Evolutionary conservation across 1,140 invertebrate genomes (phyloP), one percentile per base, ranked within the genome.

Genomic region (Zaprionus ghesquierei): DNA sequence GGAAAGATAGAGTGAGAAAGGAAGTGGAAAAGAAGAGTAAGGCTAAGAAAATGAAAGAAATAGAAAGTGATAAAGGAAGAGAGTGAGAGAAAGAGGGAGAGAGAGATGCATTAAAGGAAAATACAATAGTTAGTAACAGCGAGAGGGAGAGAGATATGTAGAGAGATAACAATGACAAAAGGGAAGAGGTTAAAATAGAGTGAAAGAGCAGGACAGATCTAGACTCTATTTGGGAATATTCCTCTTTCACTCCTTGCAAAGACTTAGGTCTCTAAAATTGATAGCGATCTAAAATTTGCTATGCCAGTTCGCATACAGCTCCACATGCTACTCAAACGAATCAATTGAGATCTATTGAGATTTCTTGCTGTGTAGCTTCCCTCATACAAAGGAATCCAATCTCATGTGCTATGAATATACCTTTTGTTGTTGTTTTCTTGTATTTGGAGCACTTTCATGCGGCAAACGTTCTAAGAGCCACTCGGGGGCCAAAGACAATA

Each of bases 401-500:
- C 22, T 22, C 22, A 13, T 50, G 10, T 12, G 46, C 46, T 53
- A 29, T 31, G 25, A 22, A 15, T 15, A 27, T 53, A 10, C 23
- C 5, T 53, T 15, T 31, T 15, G 5, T n/a, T 29, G 4, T 53
- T 54, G 22, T 44, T 22, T 3, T 41, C 33, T 29, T n/a, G 13
- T 15, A 65, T 65, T 46, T 56, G 51, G 51, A 33, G 51, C 62
- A 65, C 25, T 55, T 46, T 65, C 51, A 54, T 46, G 51, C n/a
- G 23, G 50, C 61, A 65, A 55, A 22, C 31, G 22, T 44, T 64
- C 50, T 41, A 54, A 64, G 61, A 64, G 49, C 33, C 33, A 31
- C 62, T 50, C 55, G 13, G 12, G 51, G 62, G n/a, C 22, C 22
- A 23, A 61, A 61, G 38, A 49, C 22, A 61, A 20, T 6, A 60